These are phyloP conservation scores for Amphibalanus amphitrite DNA, from an alignment of 1,140 invertebrate species.

Conservation along the genomic window DNA sequence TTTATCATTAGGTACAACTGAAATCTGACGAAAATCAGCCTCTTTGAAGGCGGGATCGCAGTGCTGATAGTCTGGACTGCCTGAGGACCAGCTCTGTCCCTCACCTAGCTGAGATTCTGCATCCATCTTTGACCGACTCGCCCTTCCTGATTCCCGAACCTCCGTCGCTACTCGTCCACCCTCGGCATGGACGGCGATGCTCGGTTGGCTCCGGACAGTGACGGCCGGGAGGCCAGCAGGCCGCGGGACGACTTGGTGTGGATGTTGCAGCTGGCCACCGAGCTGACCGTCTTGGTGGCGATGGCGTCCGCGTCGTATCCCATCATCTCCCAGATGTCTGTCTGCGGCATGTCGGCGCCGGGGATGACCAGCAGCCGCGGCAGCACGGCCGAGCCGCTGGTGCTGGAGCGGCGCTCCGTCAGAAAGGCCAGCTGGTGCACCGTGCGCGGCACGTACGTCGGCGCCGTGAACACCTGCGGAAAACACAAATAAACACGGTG, in stretches of 20 bases:
- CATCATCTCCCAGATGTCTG: background rate
- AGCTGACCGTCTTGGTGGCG: background rate
- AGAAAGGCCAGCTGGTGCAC: constrained; percentile 11
- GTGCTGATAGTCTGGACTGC: too few relatives aligned
- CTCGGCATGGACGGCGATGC: background rate
- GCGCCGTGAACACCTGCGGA: constrained; percentile 13
- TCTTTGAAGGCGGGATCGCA: too few relatives aligned
- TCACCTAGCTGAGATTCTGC: too few relatives aligned
- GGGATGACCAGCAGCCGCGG: constrained; percentile 7
- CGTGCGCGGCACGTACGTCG: constrained; percentile 18
- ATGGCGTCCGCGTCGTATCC: background rate
- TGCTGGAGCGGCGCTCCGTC: background rate
- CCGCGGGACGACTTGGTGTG: background rate
- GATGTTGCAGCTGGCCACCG: background rate
- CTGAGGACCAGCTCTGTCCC: too few relatives aligned
- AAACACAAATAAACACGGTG: too few relatives aligned
- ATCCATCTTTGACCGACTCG: too few relatives aligned
- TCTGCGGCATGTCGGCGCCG: background rate
- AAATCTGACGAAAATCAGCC: too few relatives aligned
- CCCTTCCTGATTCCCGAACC: too few relatives aligned
- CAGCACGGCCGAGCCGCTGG: background rate
- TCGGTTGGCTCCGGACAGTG: too few relatives aligned
- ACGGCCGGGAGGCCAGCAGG: background rate
- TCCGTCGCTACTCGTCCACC: background rate
- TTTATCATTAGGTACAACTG: too few relatives aligned